Conservation (phyloP, 2,888 invertebrate species). For the Thera obeliscata region DNA sequence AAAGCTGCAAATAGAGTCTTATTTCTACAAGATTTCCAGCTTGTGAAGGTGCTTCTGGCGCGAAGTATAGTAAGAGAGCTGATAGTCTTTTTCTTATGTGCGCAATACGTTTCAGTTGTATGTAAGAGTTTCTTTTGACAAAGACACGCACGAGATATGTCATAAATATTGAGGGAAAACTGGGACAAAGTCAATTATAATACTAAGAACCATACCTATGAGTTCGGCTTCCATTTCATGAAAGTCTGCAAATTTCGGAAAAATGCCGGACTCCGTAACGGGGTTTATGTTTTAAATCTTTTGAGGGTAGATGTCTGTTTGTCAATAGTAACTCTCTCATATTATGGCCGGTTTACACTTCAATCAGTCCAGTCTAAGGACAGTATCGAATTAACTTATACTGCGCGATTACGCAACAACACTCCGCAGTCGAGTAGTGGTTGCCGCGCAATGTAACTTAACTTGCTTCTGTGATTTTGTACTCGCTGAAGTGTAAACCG, state of each 20-base stretch:
- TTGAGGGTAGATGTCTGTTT: background rate
- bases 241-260: no score
- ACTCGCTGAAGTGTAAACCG: background rate
- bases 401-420: background rate
- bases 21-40: background rate
- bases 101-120: slow-evolving; percentile 1
- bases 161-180: background rate
- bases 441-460: background rate
- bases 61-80: slow-evolving; percentile 24
- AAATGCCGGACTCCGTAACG: no score
- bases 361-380: background rate
- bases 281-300: background rate
- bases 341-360: background rate
- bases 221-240: no score
- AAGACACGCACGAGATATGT: background rate
- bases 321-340: background rate
- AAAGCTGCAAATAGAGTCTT: no score
- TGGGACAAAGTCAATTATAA: no score
- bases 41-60: slow-evolving; percentile 3
- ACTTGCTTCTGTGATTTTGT: background rate
- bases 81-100: slow-evolving; percentile 23
- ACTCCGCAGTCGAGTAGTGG: background rate
- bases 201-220: no score
- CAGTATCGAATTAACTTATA: background rate
- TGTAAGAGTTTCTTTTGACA: background rate